Conservation (phyloP, 2,797 vertebrate genomes). For the Catostomus latipinnis region DNA sequence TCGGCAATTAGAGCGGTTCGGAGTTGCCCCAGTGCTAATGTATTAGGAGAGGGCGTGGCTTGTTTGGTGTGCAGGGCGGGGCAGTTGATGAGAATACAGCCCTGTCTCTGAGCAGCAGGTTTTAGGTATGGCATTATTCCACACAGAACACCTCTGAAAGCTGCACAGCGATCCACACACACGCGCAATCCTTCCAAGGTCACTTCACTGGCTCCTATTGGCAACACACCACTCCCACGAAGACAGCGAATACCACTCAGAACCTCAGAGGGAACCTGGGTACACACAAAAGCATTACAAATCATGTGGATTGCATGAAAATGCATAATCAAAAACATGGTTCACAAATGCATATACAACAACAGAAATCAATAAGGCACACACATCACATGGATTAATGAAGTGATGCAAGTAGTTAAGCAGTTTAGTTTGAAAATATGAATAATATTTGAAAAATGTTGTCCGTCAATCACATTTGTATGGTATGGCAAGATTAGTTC, state of each 20-base stretch:
- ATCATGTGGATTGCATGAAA: neutral
- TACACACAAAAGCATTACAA: slow-evolving; percentile 7
- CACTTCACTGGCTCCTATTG: slow-evolving; percentile 79
- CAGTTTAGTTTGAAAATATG: too few species aligned
- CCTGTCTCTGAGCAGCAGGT: slow-evolving; percentile 63
- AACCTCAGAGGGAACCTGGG: slow-evolving; percentile 82
- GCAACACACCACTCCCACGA: slow-evolving; percentile 80
- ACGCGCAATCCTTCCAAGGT: slow-evolving; percentile 84
- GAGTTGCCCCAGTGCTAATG: slow-evolving; percentile 83
- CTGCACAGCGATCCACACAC: slow-evolving; percentile 80
- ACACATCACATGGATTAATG: too few species aligned
- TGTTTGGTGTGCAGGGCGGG: slow-evolving; percentile 79
- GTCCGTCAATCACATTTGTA: too few species aligned
- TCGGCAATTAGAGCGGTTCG: slow-evolving; percentile 87
- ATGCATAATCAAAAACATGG: neutral
- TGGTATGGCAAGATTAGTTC: too few species aligned
- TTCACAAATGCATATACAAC: neutral
- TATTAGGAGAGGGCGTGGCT: slow-evolving; percentile 64
- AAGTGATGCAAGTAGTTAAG: too few species aligned
- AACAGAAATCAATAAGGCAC: neutral
- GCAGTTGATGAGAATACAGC: slow-evolving; percentile 86
- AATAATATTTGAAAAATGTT: too few species aligned
- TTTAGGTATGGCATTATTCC: slow-evolving; percentile 75
- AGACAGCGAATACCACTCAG: slow-evolving; percentile 76
- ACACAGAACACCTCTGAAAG: slow-evolving; percentile 82